Evolutionary conservation across 2,797 vertebrate genomes (phyloP).

Genomic region (Eulemur coronatus): DNA sequence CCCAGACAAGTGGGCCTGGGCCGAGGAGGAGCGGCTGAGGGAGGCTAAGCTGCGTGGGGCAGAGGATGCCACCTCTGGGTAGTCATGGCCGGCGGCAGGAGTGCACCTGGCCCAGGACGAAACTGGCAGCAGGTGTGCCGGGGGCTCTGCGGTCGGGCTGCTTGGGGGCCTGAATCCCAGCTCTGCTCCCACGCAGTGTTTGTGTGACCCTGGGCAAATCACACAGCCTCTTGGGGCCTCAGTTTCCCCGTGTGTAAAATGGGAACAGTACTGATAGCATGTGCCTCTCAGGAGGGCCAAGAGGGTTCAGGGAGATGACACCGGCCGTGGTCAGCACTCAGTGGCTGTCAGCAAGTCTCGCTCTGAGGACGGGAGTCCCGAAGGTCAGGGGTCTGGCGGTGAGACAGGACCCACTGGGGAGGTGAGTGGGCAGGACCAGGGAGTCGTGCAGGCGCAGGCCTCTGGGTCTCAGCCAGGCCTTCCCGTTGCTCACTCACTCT

Average conservation of each 20-base stretch:
- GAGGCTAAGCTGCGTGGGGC: not conserved
- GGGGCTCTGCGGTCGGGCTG: too few relatives aligned
- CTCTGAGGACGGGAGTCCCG: too few relatives aligned
- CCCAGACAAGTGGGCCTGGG: not conserved
- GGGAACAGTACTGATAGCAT: too few relatives aligned
- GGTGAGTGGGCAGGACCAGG: too few relatives aligned
- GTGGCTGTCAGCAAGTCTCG: not conserved
- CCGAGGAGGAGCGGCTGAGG: too few relatives aligned
- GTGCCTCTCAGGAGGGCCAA: not conserved
- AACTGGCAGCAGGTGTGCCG: accelerated
- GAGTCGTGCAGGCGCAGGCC: not conserved
- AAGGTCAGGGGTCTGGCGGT: not conserved
- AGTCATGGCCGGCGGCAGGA: not conserved
- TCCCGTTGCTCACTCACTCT: not conserved
- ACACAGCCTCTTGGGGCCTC: not conserved
- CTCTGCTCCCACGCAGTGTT: not conserved
- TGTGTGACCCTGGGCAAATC: not conserved
- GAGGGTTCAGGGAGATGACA: not conserved
- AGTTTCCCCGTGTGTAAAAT: not conserved
- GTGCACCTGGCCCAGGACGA: not conserved
- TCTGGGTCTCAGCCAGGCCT: not conserved
- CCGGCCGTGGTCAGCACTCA: accelerated
- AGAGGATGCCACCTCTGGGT: not conserved
- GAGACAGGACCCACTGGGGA: not conserved
- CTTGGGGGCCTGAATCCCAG: not conserved